Conservation (phyloP, 2,797 vertebrate species). For the Siniperca scherzeri region DNA sequence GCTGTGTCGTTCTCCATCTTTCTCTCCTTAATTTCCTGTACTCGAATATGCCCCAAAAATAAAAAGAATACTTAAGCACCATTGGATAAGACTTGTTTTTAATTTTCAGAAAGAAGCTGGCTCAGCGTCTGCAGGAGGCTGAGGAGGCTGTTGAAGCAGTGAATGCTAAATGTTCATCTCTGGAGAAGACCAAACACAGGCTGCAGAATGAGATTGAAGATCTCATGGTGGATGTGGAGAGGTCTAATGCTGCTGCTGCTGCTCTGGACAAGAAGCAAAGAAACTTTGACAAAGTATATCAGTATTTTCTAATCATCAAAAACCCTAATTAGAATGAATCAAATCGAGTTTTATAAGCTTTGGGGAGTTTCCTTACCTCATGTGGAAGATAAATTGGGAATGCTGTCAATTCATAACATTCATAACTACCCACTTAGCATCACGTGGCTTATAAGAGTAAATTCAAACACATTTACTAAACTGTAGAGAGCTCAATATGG, state of each 20-base stretch:
- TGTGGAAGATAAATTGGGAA: not conserved
- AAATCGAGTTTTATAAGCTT: not conserved
- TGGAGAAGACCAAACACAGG: slow-evolving; percentile 95
- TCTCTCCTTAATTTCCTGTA: not conserved
- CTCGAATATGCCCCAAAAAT: not conserved
- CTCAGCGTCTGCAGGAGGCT: slow-evolving; percentile 90
- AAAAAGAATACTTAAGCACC: too few species aligned
- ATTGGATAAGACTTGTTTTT: not conserved
- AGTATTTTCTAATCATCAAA: not conserved
- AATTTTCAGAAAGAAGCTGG: slow-evolving; percentile 74
- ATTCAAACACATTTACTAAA: not conserved
- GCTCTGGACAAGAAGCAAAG: slow-evolving; percentile 91
- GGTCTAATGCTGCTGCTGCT: slow-evolving; percentile 89
- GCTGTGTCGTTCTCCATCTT: not conserved
- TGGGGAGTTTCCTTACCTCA: too few species aligned
- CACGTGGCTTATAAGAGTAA: not conserved
- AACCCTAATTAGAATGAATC: not conserved
- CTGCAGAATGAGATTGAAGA: slow-evolving; percentile 95
- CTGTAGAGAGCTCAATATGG: not conserved
- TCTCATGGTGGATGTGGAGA: slow-evolving; percentile 92
- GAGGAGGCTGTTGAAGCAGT: slow-evolving; percentile 91
- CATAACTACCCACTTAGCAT: not conserved
- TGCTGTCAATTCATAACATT: not conserved
- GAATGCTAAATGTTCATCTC: slow-evolving; percentile 92
- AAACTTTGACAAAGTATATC: slow-evolving; percentile 84